Base-by-base conservation (phyloP, 2,888 invertebrate species). In the Ophion ellenae region DNA sequence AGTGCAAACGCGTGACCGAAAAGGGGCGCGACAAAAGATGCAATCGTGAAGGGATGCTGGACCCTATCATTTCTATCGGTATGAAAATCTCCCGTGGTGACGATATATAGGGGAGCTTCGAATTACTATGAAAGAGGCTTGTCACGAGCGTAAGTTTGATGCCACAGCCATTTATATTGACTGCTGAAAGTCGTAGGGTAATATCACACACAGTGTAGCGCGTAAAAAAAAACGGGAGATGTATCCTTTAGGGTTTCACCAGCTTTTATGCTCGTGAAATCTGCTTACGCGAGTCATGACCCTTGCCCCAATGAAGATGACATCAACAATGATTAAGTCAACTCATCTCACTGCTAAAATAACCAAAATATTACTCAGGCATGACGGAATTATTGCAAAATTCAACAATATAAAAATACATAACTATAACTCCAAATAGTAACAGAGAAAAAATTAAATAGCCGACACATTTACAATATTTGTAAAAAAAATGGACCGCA, bases 41-140 rank as follows among this genome's bases (percentile, higher is more conserved):
- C 63, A 76, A 40, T 73, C 63, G 82, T 69, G 59, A 67, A 63
- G 40, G 32, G 67, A 81, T 79, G 69, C 32, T 20, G 40, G 2
- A 70, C 20, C 61, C 40, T 45, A 66, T 40, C 66, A 76, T 84
- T 77, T 57, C 45, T 75, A 74, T 83, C 76, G 83, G 57, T 59
- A 70, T 61, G 70, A 70, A 70, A 67, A 82, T 80, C 79, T 71
- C 79, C 67, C 47, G 70, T 45, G 32, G 81, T 67, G 79, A 79
- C 17, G 32, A 7, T 67, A n/a, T 47, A 45, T 53, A 66, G 87
- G 86, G 85, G 78, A 81, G 77, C 57, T 63, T 61, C 69, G 81
- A 85, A 87, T 86, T 64, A 79, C 87, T 74, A 78, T 86, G 64
- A 84, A 86, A 86, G 84, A 78, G 32, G 47, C 64, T 64, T 79